A percentile compares a stretch with the other conserved stretches of the same genome.
Evolutionary conservation across 1,140 invertebrate species (phyloP).

Genomic region (Atta cephalotes): DNA sequence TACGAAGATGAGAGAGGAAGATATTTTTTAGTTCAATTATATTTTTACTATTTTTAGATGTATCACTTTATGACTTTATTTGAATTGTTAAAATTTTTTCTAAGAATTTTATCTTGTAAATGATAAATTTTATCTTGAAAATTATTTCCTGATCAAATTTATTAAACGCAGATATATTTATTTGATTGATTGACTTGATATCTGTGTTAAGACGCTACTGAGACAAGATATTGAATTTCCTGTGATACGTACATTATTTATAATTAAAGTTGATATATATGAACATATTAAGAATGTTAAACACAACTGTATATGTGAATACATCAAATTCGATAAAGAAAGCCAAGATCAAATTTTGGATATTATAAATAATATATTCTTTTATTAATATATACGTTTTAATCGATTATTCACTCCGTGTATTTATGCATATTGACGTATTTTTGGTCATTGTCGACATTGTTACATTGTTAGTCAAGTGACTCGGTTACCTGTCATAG

Average conservation of each 20-base stretch:
- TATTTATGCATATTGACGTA: slow-evolving; percentile 28
- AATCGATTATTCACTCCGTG: background rate
- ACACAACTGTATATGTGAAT: too few relatives aligned
- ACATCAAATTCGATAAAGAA: too few relatives aligned
- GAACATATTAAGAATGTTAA: too few relatives aligned
- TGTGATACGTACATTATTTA: background rate
- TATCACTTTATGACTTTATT: background rate
- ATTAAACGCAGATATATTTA: background rate
- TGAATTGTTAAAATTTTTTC: background rate
- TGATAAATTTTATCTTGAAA: background rate
- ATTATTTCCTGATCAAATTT: background rate
- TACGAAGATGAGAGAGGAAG: background rate
- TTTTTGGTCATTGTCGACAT: slow-evolving; percentile 60
- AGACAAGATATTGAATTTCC: too few relatives aligned
- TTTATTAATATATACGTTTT: background rate
- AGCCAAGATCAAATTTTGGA: too few relatives aligned
- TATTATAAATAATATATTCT: too few relatives aligned
- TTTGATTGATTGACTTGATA: background rate
- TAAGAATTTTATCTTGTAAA: background rate
- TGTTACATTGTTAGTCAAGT: slow-evolving; percentile 43
- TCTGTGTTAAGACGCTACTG: too few relatives aligned
- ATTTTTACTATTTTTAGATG: slow-evolving; percentile 4
- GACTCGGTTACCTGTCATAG: slow-evolving; percentile 64
- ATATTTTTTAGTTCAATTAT: background rate
- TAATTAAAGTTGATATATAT: background rate